Conservation (phyloP, 2,888 invertebrate species). For the Sarcophaga caerulescens region DNA sequence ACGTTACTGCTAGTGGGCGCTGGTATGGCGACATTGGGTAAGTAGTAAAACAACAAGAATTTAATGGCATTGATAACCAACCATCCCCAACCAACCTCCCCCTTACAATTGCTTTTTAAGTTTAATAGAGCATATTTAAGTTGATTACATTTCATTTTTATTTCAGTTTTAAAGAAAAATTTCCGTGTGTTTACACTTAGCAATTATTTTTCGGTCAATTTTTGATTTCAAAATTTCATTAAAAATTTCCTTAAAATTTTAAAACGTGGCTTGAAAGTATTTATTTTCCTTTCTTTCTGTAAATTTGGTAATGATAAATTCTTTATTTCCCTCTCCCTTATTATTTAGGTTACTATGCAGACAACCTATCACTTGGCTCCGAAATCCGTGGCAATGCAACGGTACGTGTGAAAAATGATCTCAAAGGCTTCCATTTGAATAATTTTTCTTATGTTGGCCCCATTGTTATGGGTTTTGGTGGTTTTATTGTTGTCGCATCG, state of each 20-base stretch:
- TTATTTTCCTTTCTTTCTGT: not conserved
- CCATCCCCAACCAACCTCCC: not conserved
- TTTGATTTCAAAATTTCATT: too few relatives aligned
- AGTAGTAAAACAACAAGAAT: constrained; percentile 70
- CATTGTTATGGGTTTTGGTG: constrained; percentile 98
- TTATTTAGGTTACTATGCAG: constrained; percentile 89
- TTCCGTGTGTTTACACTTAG: too few relatives aligned
- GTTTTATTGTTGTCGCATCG: constrained; percentile 97
- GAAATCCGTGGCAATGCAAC: constrained; percentile 91
- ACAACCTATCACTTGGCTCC: constrained; percentile 89
- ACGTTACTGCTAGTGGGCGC: constrained; percentile 93
- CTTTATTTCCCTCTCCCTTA: not conserved
- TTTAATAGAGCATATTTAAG: not conserved
- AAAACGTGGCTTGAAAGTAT: not conserved
- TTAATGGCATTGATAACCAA: not conserved
- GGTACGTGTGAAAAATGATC: constrained; percentile 90
- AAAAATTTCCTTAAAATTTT: too few relatives aligned
- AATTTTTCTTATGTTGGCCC: constrained; percentile 98
- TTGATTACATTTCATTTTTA: not conserved
- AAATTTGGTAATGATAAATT: too few relatives aligned
- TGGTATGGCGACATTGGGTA: constrained; percentile 96
- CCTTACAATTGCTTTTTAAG: not conserved
- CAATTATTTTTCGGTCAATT: too few relatives aligned
- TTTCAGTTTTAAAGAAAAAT: not conserved
- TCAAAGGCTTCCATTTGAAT: constrained; percentile 91